Conservation (phyloP, 30 jellyfish, hydroid and myxozoan genomes). For the Nemopilema nomurai region DNA sequence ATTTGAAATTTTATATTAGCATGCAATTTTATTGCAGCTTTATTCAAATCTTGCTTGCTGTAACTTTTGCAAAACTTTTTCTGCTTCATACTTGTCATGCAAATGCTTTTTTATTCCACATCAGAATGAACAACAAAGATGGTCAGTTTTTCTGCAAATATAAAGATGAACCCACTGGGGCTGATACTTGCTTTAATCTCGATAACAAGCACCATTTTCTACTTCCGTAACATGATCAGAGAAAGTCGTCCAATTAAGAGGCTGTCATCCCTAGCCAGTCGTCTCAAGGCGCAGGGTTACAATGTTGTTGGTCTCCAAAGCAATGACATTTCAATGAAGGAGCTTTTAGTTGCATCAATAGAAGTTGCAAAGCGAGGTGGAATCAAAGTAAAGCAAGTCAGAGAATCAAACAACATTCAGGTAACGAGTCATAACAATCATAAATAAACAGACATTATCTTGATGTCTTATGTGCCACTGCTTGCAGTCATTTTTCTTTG, state of each 20-base stretch:
- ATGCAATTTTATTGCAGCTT: too few relatives aligned
- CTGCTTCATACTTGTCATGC: too few relatives aligned
- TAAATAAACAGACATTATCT: too few relatives aligned
- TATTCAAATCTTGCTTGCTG: too few relatives aligned
- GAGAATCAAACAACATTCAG: slow-evolving; percentile 55
- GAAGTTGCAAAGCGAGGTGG: slow-evolving; percentile 93
- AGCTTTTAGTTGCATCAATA: slow-evolving; percentile 76
- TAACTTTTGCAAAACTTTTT: too few relatives aligned
- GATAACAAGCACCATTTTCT: slow-evolving; percentile 33
- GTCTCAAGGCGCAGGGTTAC: slow-evolving; percentile 43
- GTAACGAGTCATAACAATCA: too few relatives aligned
- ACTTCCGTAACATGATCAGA: slow-evolving; percentile 56
- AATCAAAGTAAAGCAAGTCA: slow-evolving; percentile 54
- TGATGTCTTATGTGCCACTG: too few relatives aligned
- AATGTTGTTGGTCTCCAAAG: slow-evolving; percentile 46
- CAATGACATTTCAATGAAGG: slow-evolving; percentile 41
- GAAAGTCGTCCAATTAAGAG: slow-evolving; percentile 45
- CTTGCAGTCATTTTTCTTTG: too few relatives aligned
- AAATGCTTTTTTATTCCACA: too few relatives aligned
- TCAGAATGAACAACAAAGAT: slow-evolving; percentile 7
- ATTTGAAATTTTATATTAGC: too few relatives aligned
- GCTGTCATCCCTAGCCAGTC: slow-evolving; percentile 33
- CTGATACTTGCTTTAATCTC: slow-evolving; percentile 22
- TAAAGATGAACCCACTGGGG: slow-evolving; percentile 61
- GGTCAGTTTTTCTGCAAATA: slow-evolving; percentile 62